Evolutionary conservation across 1,140 invertebrate species (phyloP).

Genomic region (Heliconius eleuchia): DNA sequence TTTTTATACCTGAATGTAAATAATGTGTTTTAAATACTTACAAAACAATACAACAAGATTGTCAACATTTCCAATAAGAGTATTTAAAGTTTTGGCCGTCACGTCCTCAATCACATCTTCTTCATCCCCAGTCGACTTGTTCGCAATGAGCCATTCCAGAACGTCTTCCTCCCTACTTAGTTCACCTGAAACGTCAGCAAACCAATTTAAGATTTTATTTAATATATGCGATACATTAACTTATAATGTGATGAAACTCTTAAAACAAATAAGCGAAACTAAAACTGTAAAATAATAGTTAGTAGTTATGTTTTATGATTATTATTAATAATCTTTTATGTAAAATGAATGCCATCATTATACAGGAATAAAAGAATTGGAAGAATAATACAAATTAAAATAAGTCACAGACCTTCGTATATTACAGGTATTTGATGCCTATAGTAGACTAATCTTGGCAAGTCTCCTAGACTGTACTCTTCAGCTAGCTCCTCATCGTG

Average conservation of each 20-base stretch:
- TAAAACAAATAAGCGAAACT: no score
- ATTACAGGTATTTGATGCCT: slow-evolving; percentile 96
- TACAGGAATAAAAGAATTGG: no score
- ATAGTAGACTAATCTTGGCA: slow-evolving; percentile 96
- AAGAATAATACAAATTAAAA: neutral
- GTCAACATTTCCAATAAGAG: slow-evolving; percentile 94
- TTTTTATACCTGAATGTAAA: neutral
- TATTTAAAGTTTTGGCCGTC: slow-evolving; percentile 92
- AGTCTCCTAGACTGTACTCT: slow-evolving; percentile 93
- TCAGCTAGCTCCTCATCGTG: slow-evolving; percentile 94
- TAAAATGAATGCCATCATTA: neutral
- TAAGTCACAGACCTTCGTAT: slow-evolving; percentile 90
- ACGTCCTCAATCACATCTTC: slow-evolving; percentile 97
- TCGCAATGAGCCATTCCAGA: slow-evolving; percentile 95
- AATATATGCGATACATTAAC: neutral
- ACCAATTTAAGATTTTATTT: neutral
- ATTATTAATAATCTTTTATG: neutral
- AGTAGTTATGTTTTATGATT: neutral
- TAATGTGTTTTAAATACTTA: slow-evolving; percentile 82
- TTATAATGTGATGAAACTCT: no score
- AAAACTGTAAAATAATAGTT: no score
- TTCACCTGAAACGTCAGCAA: slow-evolving; percentile 85
- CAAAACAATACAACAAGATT: slow-evolving; percentile 96
- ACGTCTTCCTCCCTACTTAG: slow-evolving; percentile 95
- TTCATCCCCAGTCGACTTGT: slow-evolving; percentile 95